A percentile compares a stretch with the other conserved stretches of the same genome.
phyloP scores from a whole-genome alignment of 2,888 invertebrate species.

The Shargacucullia verbasci region DNA sequence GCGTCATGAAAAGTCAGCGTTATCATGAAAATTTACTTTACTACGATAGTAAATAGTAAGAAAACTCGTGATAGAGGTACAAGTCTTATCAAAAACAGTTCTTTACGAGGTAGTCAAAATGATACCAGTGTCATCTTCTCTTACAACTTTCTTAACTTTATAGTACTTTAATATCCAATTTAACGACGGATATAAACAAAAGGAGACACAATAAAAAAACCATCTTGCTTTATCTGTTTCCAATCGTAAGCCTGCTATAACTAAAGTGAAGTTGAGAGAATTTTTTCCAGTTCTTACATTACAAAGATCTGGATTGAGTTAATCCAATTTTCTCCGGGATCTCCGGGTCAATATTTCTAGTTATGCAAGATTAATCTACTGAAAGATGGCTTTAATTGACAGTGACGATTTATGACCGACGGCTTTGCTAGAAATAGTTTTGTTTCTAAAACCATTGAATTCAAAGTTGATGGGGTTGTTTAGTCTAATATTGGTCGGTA shows the following conservation, averaged over 20 bases:
- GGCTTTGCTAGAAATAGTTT: too few relatives aligned
- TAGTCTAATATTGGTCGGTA: too few relatives aligned
- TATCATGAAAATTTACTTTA: too few relatives aligned
- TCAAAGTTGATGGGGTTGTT: too few relatives aligned
- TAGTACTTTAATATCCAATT: constrained; percentile 35
- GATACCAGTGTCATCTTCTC: constrained; percentile 20
- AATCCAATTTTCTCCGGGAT: constrained; percentile 11
- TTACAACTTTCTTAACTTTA: constrained; percentile 24
- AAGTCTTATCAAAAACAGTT: constrained; percentile 2
- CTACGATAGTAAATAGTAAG: too few relatives aligned
- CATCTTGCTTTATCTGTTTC: constrained; percentile 38
- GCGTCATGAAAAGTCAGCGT: too few relatives aligned
- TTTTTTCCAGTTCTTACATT: neutral
- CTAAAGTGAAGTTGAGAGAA: constrained; percentile 4
- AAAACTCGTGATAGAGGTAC: too few relatives aligned
- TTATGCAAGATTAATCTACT: neutral
- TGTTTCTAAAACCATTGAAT: too few relatives aligned
- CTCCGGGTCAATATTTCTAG: neutral
- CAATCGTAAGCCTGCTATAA: constrained; percentile 15
- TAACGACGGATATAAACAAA: constrained; percentile 40
- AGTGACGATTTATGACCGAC: neutral
- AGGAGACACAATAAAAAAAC: constrained; percentile 28
- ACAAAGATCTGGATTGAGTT: neutral
- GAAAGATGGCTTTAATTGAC: neutral
- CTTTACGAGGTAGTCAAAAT: constrained; percentile 39